A percentile compares a stretch with the other conserved stretches of the same genome.
phyloP scores from a whole-genome alignment of 2,888 invertebrate species.

The Drosophila nr. perissopoda region DNA sequence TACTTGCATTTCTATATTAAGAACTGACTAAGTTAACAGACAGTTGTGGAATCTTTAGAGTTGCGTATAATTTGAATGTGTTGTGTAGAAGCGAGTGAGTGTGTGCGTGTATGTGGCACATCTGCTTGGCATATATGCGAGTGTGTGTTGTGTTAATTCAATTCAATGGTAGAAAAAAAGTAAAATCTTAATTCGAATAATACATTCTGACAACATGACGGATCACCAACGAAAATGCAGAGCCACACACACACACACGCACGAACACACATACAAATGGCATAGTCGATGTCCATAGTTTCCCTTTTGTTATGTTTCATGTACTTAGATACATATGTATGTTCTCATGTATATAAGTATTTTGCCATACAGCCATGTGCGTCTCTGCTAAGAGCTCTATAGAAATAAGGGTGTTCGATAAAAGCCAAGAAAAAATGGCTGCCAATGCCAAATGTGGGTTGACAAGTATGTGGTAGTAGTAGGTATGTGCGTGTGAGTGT shows the following conservation, averaged over 20 bases:
- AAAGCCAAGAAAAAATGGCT: conserved; percentile 75
- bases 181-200: conserved; percentile 85
- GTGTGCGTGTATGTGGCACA: conserved; percentile 34
- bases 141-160: conserved; percentile 69
- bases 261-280: conserved; percentile 37
- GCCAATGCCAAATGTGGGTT: conserved; percentile 70
- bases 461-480: conserved; percentile 28
- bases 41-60: conserved; percentile 6
- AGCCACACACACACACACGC: conserved; percentile 50
- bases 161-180: conserved; percentile 80
- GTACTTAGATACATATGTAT: conserved; percentile 28
- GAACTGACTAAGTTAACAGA: conserved; percentile 40
- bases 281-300: conserved; percentile 65
- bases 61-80: neutral
- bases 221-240: conserved; percentile 85
- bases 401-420: conserved; percentile 74
- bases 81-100: neutral
- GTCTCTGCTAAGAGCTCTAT: conserved; percentile 45
- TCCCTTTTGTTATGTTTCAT: conserved; percentile 53
- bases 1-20: conserved; percentile 36
- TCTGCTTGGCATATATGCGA: conserved; percentile 30
- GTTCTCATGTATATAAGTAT: conserved; percentile 29
- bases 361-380: conserved; percentile 38
- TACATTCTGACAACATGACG: conserved; percentile 86
- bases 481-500: conserved; percentile 1